Percentiles rank a stretch among this genome's conserved stretches.
Evolutionary conservation across 2,888 invertebrate species (phyloP).

Genomic region (Gymnosoma rotundatum): DNA sequence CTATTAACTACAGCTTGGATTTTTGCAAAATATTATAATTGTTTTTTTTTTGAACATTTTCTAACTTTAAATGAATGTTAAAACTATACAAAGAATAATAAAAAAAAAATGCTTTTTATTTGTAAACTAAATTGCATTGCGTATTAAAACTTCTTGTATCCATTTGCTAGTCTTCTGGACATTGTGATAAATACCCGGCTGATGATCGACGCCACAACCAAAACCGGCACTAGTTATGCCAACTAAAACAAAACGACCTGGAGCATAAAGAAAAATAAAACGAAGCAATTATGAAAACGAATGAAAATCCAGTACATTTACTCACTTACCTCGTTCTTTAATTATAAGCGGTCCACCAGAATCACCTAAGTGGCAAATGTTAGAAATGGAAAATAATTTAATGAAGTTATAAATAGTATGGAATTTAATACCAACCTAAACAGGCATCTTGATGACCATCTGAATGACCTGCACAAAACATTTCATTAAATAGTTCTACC

Average conservation of each 20-base stretch:
- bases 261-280: neutral
- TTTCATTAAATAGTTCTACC: constrained; percentile 89
- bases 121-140: constrained; percentile 63
- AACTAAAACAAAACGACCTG: constrained; percentile 87
- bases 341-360: constrained; percentile 91
- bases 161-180: constrained; percentile 87
- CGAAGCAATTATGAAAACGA: neutral
- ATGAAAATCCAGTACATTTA: neutral
- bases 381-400: constrained; percentile 27
- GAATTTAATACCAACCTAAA: constrained; percentile 83
- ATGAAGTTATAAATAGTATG: constrained; percentile 1
- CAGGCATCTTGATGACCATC: constrained; percentile 93
- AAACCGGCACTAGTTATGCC: constrained; percentile 94
- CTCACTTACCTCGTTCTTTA: constrained; percentile 83
- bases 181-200: constrained; percentile 93
- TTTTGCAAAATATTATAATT: too few species aligned
- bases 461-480: constrained; percentile 93
- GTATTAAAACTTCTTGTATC: constrained; percentile 84
- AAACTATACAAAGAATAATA: neutral
- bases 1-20: too few species aligned
- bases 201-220: constrained; percentile 92
- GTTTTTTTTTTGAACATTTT: too few species aligned
- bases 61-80: too few species aligned
- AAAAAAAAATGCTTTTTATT: neutral
- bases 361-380: constrained; percentile 84